Percentiles rank a stretch among this genome's conserved stretches.
Evolutionary conservation across 2,113 vertebrate genomes (phyloP).

Genomic region (Rhea americana): DNA sequence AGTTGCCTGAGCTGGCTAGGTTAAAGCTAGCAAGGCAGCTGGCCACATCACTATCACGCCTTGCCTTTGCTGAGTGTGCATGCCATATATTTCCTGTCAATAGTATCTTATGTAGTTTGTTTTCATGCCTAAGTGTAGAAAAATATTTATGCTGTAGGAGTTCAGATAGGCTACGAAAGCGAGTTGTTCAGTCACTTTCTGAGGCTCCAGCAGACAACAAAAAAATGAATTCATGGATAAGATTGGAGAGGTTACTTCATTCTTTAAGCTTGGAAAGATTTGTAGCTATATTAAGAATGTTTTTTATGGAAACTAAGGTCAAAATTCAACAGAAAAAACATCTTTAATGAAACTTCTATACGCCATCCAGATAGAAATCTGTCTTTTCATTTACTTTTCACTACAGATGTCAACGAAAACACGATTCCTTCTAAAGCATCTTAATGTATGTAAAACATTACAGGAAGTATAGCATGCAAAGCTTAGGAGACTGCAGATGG

Average conservation of each 20-base stretch:
- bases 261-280: not conserved
- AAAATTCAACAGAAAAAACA: not conserved
- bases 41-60: fast-evolving
- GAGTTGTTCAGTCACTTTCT: not conserved
- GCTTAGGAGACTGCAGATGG: slow-evolving; percentile 66
- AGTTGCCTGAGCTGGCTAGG: not conserved
- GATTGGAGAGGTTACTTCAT: not conserved
- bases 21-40: not conserved
- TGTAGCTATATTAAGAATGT: not conserved
- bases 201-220: not conserved
- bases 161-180: fast-evolving
- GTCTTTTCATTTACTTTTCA: slow-evolving; percentile 54
- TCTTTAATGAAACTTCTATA: slow-evolving; percentile 45
- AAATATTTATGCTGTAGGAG: not conserved
- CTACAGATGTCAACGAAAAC: slow-evolving; percentile 63
- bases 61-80: not conserved
- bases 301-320: not conserved
- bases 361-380: slow-evolving; percentile 23
- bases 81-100: not conserved
- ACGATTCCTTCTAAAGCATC: slow-evolving; percentile 43
- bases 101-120: not conserved
- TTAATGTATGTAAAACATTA: slow-evolving; percentile 61
- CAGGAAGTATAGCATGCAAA: not conserved
- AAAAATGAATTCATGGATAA: not conserved
- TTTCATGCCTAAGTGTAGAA: not conserved